Percentiles rank a stretch among this genome's conserved stretches.
phyloP scores from a whole-genome alignment of 2,797 vertebrate genomes.

The Sciaenops ocellatus region DNA sequence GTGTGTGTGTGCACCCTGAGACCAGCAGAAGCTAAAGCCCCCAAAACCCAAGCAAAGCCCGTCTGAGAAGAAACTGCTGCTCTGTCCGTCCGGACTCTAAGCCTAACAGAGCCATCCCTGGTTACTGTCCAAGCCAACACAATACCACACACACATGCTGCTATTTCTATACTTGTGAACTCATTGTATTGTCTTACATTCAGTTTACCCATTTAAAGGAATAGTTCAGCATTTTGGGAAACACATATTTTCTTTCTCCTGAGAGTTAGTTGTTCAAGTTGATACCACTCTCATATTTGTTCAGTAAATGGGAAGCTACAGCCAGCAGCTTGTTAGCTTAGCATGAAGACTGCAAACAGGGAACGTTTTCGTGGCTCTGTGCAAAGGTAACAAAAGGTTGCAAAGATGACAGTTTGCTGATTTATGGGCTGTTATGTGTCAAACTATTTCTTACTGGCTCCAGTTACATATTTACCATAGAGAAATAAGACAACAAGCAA shows the following conservation, averaged over 20 bases:
- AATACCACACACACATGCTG: conserved; percentile 1
- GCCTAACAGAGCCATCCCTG: conserved; percentile 23
- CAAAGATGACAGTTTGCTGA: too few relatives aligned
- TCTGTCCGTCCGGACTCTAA: conserved; percentile 51
- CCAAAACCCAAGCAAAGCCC: conserved; percentile 48
- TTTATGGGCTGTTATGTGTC: too few relatives aligned
- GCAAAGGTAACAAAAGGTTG: too few relatives aligned
- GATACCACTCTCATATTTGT: too few relatives aligned
- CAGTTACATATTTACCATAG: too few relatives aligned
- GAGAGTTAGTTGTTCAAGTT: too few relatives aligned
- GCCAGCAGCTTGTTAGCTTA: too few relatives aligned
- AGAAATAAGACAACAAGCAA: too few relatives aligned
- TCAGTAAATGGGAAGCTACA: too few relatives aligned
- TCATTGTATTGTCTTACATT: not conserved
- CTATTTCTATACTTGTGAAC: not conserved
- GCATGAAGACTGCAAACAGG: too few relatives aligned
- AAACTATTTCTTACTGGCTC: too few relatives aligned
- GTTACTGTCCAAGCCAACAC: conserved; percentile 8
- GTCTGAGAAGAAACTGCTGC: conserved; percentile 59
- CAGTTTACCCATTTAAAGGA: not conserved
- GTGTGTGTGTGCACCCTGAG: not conserved
- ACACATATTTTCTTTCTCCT: not conserved
- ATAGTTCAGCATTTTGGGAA: not conserved
- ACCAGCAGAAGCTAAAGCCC: conserved; percentile 45
- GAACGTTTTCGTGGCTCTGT: too few relatives aligned